phyloP scores from a whole-genome alignment of 2,113 vertebrate species.

The Silurus meridionalis region DNA sequence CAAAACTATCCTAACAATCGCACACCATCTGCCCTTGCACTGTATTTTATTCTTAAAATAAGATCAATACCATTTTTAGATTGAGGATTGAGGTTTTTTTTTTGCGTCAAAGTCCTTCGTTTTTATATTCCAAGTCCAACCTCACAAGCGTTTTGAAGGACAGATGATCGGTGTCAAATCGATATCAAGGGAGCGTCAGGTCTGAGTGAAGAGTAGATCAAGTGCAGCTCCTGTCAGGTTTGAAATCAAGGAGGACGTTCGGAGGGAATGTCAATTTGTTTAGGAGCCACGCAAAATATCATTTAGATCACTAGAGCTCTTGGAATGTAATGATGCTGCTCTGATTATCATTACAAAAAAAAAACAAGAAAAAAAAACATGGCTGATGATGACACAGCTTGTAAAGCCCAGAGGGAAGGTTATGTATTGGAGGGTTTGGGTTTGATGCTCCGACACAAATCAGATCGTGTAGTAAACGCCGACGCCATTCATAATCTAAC shows the following conservation, averaged over 20 bases:
- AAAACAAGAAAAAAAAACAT: background rate
- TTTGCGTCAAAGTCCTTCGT: background rate
- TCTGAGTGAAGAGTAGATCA: conserved; percentile 30
- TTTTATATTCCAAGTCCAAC: conserved; percentile 7
- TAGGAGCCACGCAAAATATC: conserved; percentile 1
- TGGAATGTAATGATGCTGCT: conserved; percentile 17
- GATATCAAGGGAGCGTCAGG: conserved; percentile 9
- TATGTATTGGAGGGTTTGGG: conserved; percentile 4
- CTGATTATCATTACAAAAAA: conserved; percentile 16
- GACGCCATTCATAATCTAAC: background rate
- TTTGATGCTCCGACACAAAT: background rate
- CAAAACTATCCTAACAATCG: too few species aligned
- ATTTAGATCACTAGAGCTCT: background rate
- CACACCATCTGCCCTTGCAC: too few species aligned
- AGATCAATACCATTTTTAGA: too few species aligned
- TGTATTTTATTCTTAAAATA: too few species aligned
- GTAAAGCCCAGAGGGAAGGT: conserved; percentile 23
- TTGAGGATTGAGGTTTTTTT: background rate
- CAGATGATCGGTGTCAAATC: conserved; percentile 37
- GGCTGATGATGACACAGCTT: conserved; percentile 25
- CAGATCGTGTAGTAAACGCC: background rate
- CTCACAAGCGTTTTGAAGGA: background rate
- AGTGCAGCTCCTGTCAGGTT: conserved; percentile 18
- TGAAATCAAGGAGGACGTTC: conserved; percentile 12
- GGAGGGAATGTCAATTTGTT: conserved; percentile 23